phyloP scores from a whole-genome alignment of 2,797 vertebrate genomes.

The Anguilla marmorata region DNA sequence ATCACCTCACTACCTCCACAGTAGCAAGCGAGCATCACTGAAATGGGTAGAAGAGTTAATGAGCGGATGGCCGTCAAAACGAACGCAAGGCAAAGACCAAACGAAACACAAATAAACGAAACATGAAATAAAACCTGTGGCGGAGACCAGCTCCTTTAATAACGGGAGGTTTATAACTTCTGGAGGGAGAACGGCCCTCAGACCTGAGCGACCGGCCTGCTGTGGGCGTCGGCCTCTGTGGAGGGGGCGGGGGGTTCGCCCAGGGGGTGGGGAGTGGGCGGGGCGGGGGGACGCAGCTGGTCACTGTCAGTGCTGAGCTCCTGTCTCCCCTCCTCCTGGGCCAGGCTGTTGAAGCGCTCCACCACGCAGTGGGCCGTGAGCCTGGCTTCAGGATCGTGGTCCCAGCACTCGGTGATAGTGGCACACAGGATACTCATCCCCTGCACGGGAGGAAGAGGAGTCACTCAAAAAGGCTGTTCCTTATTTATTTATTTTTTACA shows the following conservation, averaged over 20 bases:
- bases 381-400: slow-evolving; percentile 88
- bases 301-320: slow-evolving; percentile 36
- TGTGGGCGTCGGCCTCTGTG: slow-evolving; percentile 36
- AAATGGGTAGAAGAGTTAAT: not conserved
- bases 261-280: slow-evolving; percentile 33
- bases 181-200: slow-evolving; percentile 37
- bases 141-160: slow-evolving; percentile 57
- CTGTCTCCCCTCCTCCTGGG: slow-evolving; percentile 61
- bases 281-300: slow-evolving; percentile 33
- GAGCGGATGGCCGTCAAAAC: not conserved
- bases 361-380: slow-evolving; percentile 89
- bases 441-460: slow-evolving; percentile 56
- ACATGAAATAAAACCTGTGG: not conserved
- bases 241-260: slow-evolving; percentile 26
- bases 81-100: not conserved
- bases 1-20: not conserved
- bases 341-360: slow-evolving; percentile 79
- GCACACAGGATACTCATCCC: slow-evolving; percentile 83
- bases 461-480: no score
- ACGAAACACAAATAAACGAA: not conserved
- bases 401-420: slow-evolving; percentile 88
- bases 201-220: slow-evolving; percentile 44
- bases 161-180: slow-evolving; percentile 35
- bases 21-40: not conserved
- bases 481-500: not conserved